These are phyloP conservation scores for Protonibea diacanthus DNA, from an alignment of 2,797 vertebrate genomes.

Conservation along the genomic window DNA sequence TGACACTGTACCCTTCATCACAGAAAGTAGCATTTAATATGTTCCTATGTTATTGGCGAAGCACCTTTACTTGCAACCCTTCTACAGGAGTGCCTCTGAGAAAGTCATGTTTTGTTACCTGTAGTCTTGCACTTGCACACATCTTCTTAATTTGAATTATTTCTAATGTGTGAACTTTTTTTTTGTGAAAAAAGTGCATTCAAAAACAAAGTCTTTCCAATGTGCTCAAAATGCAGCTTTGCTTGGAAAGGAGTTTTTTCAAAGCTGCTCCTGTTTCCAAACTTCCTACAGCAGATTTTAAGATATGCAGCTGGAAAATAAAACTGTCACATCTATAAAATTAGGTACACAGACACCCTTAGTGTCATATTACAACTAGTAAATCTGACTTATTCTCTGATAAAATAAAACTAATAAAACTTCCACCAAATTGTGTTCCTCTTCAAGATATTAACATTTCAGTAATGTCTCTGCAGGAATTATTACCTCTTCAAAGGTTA, in stretches of 20 bases:
- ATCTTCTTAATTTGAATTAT: constrained; percentile 6
- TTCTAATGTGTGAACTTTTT: constrained; percentile 3
- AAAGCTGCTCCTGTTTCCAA: neutral
- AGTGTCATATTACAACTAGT: neutral
- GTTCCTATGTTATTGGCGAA: constrained; percentile 33
- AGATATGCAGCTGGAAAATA: neutral
- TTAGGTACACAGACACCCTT: neutral
- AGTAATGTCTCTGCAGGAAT: neutral
- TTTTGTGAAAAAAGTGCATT: constrained; percentile 28
- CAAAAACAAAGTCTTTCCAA: constrained; percentile 11
- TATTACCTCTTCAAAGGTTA: neutral
- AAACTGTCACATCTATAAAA: neutral
- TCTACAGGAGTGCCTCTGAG: constrained; percentile 72
- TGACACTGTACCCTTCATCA: constrained; percentile 21
- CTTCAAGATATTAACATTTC: neutral
- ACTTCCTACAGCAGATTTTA: constrained; percentile 4
- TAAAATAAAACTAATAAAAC: neutral
- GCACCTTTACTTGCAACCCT: constrained; percentile 62
- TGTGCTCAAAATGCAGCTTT: constrained; percentile 17
- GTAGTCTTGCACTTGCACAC: constrained; percentile 45
- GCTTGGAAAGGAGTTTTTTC: neutral
- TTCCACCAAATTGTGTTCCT: neutral
- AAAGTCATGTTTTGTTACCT: constrained; percentile 42
- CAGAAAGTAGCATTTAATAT: constrained; percentile 44
- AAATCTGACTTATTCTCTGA: neutral